These are phyloP conservation scores for Selene dorsalis DNA, from an alignment of 2,797 vertebrate species.

Conservation along the genomic window DNA sequence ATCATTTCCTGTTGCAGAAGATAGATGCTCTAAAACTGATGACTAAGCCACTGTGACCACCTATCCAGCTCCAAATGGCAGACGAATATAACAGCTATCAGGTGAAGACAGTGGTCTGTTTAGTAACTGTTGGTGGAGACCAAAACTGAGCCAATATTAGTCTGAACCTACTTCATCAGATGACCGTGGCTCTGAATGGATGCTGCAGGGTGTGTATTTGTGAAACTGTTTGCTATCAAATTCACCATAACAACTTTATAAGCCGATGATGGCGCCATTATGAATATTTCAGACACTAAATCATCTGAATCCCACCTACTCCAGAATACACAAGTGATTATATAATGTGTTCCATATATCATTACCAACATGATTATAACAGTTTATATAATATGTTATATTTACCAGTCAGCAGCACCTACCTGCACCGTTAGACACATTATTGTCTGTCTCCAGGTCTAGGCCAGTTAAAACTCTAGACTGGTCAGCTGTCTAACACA, in stretches of 20 bases:
- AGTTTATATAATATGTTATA: background rate
- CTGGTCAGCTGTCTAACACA: constrained; percentile 45
- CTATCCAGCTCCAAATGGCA: background rate
- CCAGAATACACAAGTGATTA: background rate
- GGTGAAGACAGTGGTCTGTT: background rate
- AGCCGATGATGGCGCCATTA: background rate
- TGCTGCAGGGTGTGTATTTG: background rate
- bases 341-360: background rate
- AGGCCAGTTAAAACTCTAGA: constrained; percentile 50
- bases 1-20: background rate
- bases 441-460: constrained; percentile 28
- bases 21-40: background rate
- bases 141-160: background rate
- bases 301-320: background rate
- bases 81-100: background rate
- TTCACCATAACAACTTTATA: background rate
- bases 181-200: background rate
- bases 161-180: background rate
- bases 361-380: background rate
- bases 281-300: background rate
- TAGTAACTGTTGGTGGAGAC: background rate
- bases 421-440: constrained; percentile 18
- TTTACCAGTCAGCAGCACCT: constrained; percentile 15
- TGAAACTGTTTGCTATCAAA: background rate
- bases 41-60: background rate